Base-by-base conservation (phyloP, 2,888 invertebrate genomes). In the Lithophane ornitopus region DNA sequence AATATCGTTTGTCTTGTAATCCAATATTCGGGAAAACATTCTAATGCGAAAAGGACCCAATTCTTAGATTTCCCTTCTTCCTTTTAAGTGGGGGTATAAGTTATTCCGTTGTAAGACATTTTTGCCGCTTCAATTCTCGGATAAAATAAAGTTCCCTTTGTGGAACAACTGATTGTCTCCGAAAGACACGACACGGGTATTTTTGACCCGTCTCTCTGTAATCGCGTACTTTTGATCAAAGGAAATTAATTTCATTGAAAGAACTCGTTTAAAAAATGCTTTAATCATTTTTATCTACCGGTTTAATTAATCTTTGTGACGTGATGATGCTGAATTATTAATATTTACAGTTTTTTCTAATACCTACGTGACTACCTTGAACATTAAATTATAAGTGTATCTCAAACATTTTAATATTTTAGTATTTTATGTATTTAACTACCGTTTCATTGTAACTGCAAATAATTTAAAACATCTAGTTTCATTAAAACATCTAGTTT, bases 1-100 rank as follows among this genome's bases (percentile, higher is more conserved):
- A 85, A 81, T 85, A 83, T 74, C 85, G 82, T 83, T 83, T 82
- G 82, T 83, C 82, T 83, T 85, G 82, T 83, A 83, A 83, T 83
- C 85, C 76, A 83, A 83, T 83, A 83, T 83, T 77, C 82, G 58
- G 77, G 39, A 85, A 85, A 83, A 85, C 77, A 81, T 85, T 81
- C 70, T 83, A 83, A 83, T 83, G 70, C 70, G 82, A 74, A 81
- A 81, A 85, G 70, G 68, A 74, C 73, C 81, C 82, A 81, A 81
- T 85, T 74, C 77, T 69, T 74, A 81, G 58, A 85, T 85, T 85
- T 76, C 70, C 80, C 63, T 68, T 63, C 70, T 83, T 65, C 70
- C 68, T 76, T 81, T 77, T 70, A 82, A 82, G 81, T 81, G 59
- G n/a, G 34, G 58, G 34, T 85, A 70, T 85, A 85, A 76, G 76